A percentile compares a stretch with the other conserved stretches of the same genome.
Evolutionary conservation across 2,113 vertebrate species (phyloP).

Genomic region (Lepus americanus): DNA sequence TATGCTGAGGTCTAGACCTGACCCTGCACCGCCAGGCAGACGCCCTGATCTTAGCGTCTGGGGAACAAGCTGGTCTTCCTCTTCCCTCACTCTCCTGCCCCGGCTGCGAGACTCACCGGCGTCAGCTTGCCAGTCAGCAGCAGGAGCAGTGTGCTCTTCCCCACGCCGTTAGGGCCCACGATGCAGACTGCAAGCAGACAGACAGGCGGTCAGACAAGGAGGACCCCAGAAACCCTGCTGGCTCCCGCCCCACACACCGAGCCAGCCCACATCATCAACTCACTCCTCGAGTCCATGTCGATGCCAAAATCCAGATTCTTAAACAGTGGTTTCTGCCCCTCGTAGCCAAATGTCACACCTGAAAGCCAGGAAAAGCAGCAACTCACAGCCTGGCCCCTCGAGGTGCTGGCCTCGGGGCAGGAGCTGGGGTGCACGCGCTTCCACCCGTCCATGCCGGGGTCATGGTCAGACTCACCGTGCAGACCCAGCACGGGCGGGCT

Average conservation of each 20-base stretch:
- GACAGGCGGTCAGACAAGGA: not conserved
- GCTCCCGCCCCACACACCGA: not conserved
- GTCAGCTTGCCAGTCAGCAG: slow-evolving; percentile 92
- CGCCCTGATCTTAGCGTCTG: not conserved
- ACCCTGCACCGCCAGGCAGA: too few relatives aligned
- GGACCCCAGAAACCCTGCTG: not conserved
- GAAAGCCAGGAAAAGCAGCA: not conserved
- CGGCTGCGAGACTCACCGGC: slow-evolving; percentile 88
- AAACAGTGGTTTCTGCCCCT: slow-evolving; percentile 91
- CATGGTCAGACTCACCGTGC: slow-evolving; percentile 87
- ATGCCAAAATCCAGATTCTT: slow-evolving; percentile 95
- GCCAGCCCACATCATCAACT: slow-evolving; percentile 75
- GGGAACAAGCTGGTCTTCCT: too few relatives aligned
- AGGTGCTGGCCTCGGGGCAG: not conserved
- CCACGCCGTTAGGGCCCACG: slow-evolving; percentile 95
- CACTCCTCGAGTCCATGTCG: slow-evolving; percentile 95
- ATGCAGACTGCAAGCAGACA: slow-evolving; percentile 90
- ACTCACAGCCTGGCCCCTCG: not conserved
- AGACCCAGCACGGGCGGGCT: slow-evolving; percentile 94
- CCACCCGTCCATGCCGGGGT: accelerated
- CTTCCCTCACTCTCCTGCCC: accelerated
- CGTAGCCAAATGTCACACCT: slow-evolving; percentile 93
- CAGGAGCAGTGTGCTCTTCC: slow-evolving; percentile 94
- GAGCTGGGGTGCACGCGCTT: accelerated
- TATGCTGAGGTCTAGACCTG: not conserved